These are phyloP conservation scores for Coelogynopora nodosa DNA, from an alignment of 2,888 invertebrate genomes.

Conservation along the genomic window DNA sequence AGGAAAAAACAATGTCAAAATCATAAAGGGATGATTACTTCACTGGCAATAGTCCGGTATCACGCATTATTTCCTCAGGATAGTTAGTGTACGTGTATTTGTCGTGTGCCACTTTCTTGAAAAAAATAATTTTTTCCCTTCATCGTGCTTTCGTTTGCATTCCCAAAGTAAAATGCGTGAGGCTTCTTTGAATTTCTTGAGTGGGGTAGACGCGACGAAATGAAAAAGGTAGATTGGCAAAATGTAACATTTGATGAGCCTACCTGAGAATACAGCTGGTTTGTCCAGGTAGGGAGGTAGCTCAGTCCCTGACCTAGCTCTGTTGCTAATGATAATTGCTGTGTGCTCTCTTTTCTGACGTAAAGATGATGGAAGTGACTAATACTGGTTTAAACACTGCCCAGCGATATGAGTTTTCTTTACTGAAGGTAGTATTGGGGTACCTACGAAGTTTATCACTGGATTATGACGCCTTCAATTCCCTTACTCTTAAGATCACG, in stretches of 20 bases:
- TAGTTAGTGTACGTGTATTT: background rate
- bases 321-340: background rate
- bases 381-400: background rate
- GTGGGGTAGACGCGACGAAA: background rate
- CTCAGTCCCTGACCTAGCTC: no score
- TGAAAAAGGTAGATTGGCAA: background rate
- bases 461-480: background rate
- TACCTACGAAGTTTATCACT: background rate
- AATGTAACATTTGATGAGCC: no score
- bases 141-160: no score
- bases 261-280: no score
- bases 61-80: background rate
- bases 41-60: background rate
- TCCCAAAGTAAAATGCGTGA: background rate
- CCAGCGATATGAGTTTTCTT: background rate
- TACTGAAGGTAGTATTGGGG: no score
- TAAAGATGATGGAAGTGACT: background rate
- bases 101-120: background rate
- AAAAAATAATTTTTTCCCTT: background rate
- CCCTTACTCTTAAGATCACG: background rate
- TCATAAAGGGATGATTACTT: background rate
- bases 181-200: background rate
- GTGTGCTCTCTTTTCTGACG: no score
- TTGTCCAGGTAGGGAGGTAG: background rate
- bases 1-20: background rate